Conservation (phyloP, 2,797 vertebrate genomes). For the Melanotaenia parkinsoni region DNA sequence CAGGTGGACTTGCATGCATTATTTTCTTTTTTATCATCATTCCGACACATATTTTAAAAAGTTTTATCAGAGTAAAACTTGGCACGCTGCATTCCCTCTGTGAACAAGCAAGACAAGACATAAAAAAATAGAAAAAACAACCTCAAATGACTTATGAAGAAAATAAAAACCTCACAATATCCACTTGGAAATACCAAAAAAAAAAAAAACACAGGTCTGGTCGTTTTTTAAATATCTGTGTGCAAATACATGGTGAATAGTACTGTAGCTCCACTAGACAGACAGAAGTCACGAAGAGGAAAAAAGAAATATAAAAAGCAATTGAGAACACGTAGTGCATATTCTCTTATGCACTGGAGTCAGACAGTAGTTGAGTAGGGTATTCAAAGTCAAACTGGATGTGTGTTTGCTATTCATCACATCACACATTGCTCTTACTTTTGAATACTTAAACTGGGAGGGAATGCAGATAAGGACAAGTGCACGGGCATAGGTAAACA, state of each 20-base stretch:
- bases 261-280: conserved; percentile 54
- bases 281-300: conserved; percentile 49
- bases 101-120: conserved; percentile 66
- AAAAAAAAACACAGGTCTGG: conserved; percentile 3
- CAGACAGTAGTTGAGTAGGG: conserved; percentile 59
- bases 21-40: conserved; percentile 50
- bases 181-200: conserved; percentile 5
- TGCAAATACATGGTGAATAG: conserved; percentile 38
- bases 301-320: conserved; percentile 45
- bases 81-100: conserved; percentile 73
- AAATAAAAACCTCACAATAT: conserved; percentile 24
- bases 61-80: conserved; percentile 75
- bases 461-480: conserved; percentile 74
- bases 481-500: conserved; percentile 55
- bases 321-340: conserved; percentile 63
- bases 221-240: conserved; percentile 13
- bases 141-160: conserved; percentile 18
- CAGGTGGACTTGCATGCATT: conserved; percentile 65
- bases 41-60: conserved; percentile 61
- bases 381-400: conserved; percentile 81
- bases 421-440: conserved; percentile 71
- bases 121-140: conserved; percentile 8
- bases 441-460: conserved; percentile 71
- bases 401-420: conserved; percentile 71
- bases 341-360: conserved; percentile 64